Evolutionary conservation across 2,797 vertebrate species (phyloP).

Genomic region (Pogonophryne albipinna): DNA sequence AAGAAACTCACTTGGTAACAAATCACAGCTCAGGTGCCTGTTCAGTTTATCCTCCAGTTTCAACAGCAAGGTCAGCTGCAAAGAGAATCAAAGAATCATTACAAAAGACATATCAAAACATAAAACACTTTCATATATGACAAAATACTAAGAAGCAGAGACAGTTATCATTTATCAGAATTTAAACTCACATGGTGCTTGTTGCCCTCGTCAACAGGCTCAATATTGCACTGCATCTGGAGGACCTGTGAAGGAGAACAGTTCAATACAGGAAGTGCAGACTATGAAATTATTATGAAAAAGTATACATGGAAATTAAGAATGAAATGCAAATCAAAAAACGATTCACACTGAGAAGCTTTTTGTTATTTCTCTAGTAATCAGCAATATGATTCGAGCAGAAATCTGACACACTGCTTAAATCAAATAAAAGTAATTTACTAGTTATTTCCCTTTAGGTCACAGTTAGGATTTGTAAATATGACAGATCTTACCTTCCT

Average conservation of each 20-base stretch:
- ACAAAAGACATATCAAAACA: neutral
- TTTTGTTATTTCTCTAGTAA: no score
- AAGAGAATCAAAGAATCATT: neutral
- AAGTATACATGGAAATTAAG: neutral
- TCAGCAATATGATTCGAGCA: neutral
- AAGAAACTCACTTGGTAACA: constrained; percentile 88
- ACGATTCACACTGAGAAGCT: neutral
- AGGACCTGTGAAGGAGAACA: constrained; percentile 87
- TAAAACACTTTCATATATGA: neutral
- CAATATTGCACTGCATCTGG: constrained; percentile 99
- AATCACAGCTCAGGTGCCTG: constrained; percentile 97
- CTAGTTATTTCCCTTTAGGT: no score
- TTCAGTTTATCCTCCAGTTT: constrained; percentile 99
- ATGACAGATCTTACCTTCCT: constrained; percentile 87
- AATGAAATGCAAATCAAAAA: neutral
- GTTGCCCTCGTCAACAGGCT: constrained; percentile 95
- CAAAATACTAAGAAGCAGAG: neutral
- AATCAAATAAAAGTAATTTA: no score
- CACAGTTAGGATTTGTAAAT: no score
- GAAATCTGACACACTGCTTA: neutral
- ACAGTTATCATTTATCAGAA: neutral
- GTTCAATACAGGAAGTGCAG: neutral
- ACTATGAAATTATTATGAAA: neutral
- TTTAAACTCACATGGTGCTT: constrained; percentile 92
- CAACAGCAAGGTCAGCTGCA: constrained; percentile 93